Evolutionary conservation across 1,140 invertebrate species (phyloP), one percentile per base, ranked within the genome.

Genomic region (Caerostris extrusa): DNA sequence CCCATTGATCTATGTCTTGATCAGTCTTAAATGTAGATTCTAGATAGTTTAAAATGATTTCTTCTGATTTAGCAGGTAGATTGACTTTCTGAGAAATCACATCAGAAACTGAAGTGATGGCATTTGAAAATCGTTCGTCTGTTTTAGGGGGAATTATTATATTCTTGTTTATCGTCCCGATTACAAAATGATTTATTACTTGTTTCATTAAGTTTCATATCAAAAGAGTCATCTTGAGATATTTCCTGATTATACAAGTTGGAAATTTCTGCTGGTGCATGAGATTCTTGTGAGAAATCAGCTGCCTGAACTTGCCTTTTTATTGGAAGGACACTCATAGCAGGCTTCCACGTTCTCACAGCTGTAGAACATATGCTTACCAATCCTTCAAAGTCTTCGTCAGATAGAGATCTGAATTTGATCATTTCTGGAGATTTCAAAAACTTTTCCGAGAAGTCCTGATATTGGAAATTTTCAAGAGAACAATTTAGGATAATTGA

Each of bases 251-350:
- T n/a, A 19, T 85, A 17, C 3, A 57, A 17, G 55, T 17, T 58
- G 14, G 83, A 19, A 19, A 8, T 14, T 17, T 17, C 3, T 3
- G 19, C 55, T 8, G 34, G 3, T 5, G 60, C 8, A 19, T 5
- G 3, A 10, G 58, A n/a, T 3, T 57, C 7, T 8, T 50, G n/a
- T 64, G 10, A 67, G 7, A 7, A 2, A 64, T 61, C 60, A n/a
- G 19, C n/a, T 55, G 71, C 10, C 7, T 60, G 19, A 17, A 8
- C 53, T n/a, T 81, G 56, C 14, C 19, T 81, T 58, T 60, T 53
- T 12, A 57, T 91, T 53, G 90, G 90, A 57, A 93, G 81, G 61
- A 93, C 91, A 60, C 91, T 93, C 53, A 93, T 50, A 71, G 91
- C 91, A 14, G 83, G 82, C 57, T 93, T 93, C 53, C 55, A 93